Base-by-base conservation (phyloP, 2,888 invertebrate genomes). In the Hypercompe scribonia region DNA sequence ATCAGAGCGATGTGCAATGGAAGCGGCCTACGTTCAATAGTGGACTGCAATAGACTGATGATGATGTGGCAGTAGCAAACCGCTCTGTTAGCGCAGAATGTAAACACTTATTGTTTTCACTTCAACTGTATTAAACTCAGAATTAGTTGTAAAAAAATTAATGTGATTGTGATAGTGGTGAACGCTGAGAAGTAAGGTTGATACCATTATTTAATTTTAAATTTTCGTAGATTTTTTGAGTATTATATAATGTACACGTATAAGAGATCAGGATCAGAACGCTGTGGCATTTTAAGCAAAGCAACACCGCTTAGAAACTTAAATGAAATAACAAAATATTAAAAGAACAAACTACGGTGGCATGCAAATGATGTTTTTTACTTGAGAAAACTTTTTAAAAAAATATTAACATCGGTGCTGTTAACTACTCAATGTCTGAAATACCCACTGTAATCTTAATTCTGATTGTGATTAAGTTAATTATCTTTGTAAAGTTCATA, bases 401-500 rank as follows among this genome's bases (percentile, higher is more conserved):
- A 13, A 58, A 28, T 28, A 28, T 58, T 58, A 58, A 58, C 58
- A 58, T 28, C 28, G 28, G 58, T 58, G 58, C 58, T 28, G 28
- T 28, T 58, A 58, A 58, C 28, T 58, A 58, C 58, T 28, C 18
- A 61, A 61, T 31, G 18, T 31, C 31, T 61, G 31, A 31, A 61
- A 61, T 61, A 61, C 31, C 61, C 15, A 61, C 61, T 31, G 18
- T 15, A 61, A 31, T 61, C 18, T 31, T 61, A 31, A 61, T 31
- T 31, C 31, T 31, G 18, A 61, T 61, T 61, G 31, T 61, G 31
- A 31, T 61, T 31, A 31, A 31, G 61, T 61, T 61, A 61, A 61
- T 61, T 61, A 61, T 61, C 61, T 61, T 61, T 31, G 28, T 61
- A 61, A 61, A 61, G 18, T 61, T 61, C 31, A 18, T 61, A 28